These are phyloP conservation scores for Crotalus horridus DNA, from an alignment of 2,113 vertebrate species.

Conservation along the genomic window DNA sequence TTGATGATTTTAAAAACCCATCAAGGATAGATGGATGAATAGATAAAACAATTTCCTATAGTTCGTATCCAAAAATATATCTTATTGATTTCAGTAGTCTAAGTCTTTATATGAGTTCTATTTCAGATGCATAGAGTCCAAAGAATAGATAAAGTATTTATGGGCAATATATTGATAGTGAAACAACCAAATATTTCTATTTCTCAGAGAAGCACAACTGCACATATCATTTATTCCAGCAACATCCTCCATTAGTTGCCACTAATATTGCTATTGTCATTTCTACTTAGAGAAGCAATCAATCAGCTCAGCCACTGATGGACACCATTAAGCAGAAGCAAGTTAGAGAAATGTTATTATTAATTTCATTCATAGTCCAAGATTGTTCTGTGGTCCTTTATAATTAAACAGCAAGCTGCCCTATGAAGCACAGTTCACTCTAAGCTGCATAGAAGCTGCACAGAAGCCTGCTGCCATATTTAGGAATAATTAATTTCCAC, in stretches of 20 bases:
- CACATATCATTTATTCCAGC: background rate
- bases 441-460: constrained; percentile 4
- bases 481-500: constrained; percentile 49
- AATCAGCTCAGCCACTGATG: constrained; percentile 11
- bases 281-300: constrained; percentile 8
- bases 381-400: constrained; percentile 18
- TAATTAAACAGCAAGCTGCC: constrained; percentile 10
- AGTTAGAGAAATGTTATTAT: constrained; percentile 20
- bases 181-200: background rate
- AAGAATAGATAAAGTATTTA: background rate
- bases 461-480: constrained; percentile 36
- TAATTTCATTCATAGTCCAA: background rate
- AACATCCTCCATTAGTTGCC: background rate
- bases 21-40: background rate
- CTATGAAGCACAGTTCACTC: constrained; percentile 1
- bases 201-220: background rate
- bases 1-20: background rate
- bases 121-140: background rate
- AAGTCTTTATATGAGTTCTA: background rate
- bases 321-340: constrained; percentile 23
- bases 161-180: background rate
- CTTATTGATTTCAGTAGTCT: background rate
- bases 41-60: background rate
- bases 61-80: background rate
- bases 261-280: background rate